Evolutionary conservation across 2,113 vertebrate genomes (phyloP), one percentile per base, ranked within the genome.

Genomic region (Willisornis vidua): DNA sequence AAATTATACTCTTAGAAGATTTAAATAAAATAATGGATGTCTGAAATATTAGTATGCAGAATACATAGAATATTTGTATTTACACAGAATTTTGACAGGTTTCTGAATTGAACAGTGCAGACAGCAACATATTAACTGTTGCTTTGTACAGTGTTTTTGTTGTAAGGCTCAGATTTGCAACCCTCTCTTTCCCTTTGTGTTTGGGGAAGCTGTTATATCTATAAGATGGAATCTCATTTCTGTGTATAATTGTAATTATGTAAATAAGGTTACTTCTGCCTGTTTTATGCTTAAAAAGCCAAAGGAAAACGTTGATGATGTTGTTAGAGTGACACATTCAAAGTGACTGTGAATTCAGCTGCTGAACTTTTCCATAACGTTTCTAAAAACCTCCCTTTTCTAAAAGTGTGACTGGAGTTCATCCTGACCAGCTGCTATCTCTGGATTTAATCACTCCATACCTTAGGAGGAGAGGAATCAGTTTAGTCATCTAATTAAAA

Each of bases 181-280:
- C 58, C 54, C 89, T 6, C 24, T 85, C 23, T 75, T 87, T 82
- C 46, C 28, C 58, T 91, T 89, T 95, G 77, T 95, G 77, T 89
- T 89, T 91, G 48, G 24, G 65, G 58, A 94, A 92, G 70, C 77
- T 94, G 73, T 79, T 95, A 62, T 75, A 94, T 37, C 58, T 92
- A n/a, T 80, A 73, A 91, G 89, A 95, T 87, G 77, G 89, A 95
- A 89, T 94, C 85, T 95, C 80, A 93, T 93, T 92, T 89, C 52
- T 65, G 73, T 61, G 66, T 74, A 94, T 94, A 95, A 97, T 95
- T 91, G 87, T 91, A 89, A 95, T 95, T 96, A 96, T 92, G 95
- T 89, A 95, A 97, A 96, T 96, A 92, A 94, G 84, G 81, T 87
- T 91, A 93, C 76, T 94, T 90, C 88, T 94, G 93, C 62, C 89